phyloP scores from a whole-genome alignment of 2,888 invertebrate genomes.

The Odontomyia ornata region DNA sequence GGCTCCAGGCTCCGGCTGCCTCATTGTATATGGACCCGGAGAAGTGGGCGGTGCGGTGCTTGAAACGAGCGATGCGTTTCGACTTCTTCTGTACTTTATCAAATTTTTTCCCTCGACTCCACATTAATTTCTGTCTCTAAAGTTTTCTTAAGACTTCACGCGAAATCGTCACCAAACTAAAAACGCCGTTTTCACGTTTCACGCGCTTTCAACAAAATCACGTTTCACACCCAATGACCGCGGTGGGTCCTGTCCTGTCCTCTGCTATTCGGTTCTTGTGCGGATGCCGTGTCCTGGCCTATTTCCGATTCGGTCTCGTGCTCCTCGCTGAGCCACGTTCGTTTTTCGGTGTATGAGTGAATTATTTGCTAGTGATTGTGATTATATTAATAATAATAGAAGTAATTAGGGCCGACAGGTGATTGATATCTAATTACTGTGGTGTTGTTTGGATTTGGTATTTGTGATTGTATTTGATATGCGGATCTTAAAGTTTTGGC shows the following conservation, averaged over 20 bases:
- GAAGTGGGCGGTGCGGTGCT: constrained; percentile 33
- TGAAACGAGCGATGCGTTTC: constrained; percentile 1
- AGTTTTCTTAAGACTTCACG: constrained; percentile 43
- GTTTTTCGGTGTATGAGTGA: constrained; percentile 34
- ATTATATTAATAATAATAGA: constrained; percentile 32
- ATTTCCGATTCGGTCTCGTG: neutral
- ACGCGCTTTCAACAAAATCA: constrained; percentile 24
- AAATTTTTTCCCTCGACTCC: constrained; percentile 9
- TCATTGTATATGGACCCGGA: constrained; percentile 3
- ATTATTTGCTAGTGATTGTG: constrained; percentile 31
- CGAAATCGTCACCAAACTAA: constrained; percentile 31
- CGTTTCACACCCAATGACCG: constrained; percentile 19
- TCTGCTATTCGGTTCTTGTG: neutral
- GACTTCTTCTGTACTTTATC: constrained; percentile 24
- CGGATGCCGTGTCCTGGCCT: constrained; percentile 31
- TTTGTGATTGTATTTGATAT: constrained; percentile 3
- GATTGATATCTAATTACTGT: constrained; percentile 36
- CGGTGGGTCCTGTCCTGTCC: constrained; percentile 38
- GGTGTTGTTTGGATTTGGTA: constrained; percentile 1
- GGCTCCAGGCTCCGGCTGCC: constrained; percentile 22
- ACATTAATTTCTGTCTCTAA: constrained; percentile 41
- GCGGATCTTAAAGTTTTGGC: constrained; percentile 10
- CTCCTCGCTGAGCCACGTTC: neutral
- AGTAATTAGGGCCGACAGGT: constrained; percentile 38
- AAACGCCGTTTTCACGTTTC: constrained; percentile 32